Percentiles rank a stretch among this genome's conserved stretches.
Evolutionary conservation across 2,888 invertebrate species (phyloP).

Genomic region (Kryphioiulus occultus): DNA sequence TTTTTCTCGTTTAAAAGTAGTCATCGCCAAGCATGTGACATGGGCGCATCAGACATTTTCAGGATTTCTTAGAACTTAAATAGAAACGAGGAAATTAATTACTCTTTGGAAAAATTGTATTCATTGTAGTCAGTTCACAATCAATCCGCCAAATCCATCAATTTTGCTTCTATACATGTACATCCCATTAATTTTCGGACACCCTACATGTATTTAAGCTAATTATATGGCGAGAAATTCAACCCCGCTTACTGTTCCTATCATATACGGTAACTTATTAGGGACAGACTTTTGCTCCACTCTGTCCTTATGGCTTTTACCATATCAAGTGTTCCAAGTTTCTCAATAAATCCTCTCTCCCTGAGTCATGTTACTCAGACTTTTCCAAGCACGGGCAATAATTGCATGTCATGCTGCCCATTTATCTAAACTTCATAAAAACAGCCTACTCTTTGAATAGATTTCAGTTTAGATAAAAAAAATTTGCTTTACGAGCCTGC

Average conservation of each 20-base stretch:
- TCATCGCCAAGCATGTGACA: too few species aligned
- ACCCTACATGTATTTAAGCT: too few species aligned
- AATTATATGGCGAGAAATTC: too few species aligned
- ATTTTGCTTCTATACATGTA: too few species aligned
- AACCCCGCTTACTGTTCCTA: neutral
- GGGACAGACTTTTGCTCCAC: neutral
- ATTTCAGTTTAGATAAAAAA: neutral
- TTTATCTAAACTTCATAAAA: neutral
- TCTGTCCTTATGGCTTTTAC: neutral
- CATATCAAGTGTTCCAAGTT: neutral
- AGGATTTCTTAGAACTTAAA: too few species aligned
- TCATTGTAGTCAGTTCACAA: too few species aligned
- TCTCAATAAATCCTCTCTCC: neutral
- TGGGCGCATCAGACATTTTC: too few species aligned
- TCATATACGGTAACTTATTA: neutral
- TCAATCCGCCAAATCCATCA: too few species aligned
- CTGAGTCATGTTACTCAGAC: constrained; percentile 4
- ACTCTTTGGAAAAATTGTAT: too few species aligned
- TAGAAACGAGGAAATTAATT: too few species aligned
- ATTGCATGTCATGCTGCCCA: neutral
- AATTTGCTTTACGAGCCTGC: neutral
- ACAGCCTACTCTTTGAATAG: neutral
- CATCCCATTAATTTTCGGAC: too few species aligned
- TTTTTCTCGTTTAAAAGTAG: too few species aligned
- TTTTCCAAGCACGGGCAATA: neutral